A percentile compares a stretch with the other conserved stretches of the same genome.
Evolutionary conservation across 1,140 invertebrate genomes (phyloP).

Genomic region (Drosophila baimaii): DNA sequence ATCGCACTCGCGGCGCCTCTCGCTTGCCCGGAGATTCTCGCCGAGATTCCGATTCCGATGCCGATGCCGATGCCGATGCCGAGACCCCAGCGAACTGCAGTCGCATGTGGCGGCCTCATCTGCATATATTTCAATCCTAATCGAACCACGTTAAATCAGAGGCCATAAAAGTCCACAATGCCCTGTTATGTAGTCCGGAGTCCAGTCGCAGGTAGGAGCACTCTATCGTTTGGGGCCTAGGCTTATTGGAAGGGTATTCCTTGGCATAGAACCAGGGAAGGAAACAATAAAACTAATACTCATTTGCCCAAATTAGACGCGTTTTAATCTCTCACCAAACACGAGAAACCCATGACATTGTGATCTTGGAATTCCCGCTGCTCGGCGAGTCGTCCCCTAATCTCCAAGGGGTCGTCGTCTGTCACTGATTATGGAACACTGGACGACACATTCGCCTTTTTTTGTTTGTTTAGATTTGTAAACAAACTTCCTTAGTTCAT

Average conservation of each 20-base stretch:
- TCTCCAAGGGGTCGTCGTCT: slow-evolving; percentile 1
- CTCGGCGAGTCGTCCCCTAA: background rate
- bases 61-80: background rate
- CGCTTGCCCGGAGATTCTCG: too few relatives aligned
- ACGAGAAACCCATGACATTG: background rate
- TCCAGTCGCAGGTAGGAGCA: background rate
- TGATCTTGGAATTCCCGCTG: slow-evolving; percentile 16
- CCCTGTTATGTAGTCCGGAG: background rate
- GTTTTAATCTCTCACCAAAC: slow-evolving; percentile 12
- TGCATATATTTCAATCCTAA: slow-evolving; percentile 37
- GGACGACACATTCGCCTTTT: background rate
- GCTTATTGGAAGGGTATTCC: too few relatives aligned
- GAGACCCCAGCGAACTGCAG: slow-evolving; percentile 14
- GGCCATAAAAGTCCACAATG: background rate
- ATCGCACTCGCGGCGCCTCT: slow-evolving; percentile 8
- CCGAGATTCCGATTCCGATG: too few relatives aligned
- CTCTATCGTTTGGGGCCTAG: too few relatives aligned
- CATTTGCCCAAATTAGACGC: background rate
- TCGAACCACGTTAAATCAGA: background rate
- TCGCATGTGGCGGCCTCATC: slow-evolving; percentile 36
- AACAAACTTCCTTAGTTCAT: background rate
- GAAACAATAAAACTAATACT: too few relatives aligned
- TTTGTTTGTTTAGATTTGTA: background rate
- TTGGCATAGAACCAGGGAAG: too few relatives aligned
- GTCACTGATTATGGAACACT: background rate